Conservation (phyloP, 2,113 vertebrate species). For the Perca fluviatilis region DNA sequence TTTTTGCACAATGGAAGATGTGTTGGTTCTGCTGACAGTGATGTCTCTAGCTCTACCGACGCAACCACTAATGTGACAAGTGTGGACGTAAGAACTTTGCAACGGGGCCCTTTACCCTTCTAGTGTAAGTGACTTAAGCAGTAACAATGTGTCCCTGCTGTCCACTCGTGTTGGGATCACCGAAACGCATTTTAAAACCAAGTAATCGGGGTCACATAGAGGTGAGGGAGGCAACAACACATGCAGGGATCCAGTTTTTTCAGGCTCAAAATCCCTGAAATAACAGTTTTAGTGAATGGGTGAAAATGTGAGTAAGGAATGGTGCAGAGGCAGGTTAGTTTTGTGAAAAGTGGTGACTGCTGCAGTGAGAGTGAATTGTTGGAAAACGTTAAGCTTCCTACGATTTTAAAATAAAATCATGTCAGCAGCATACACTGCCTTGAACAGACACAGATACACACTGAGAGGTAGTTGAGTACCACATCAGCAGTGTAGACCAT, state of each 20-base stretch:
- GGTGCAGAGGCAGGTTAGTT: background rate
- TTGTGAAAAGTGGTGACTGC: background rate
- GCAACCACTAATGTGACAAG: too few species aligned
- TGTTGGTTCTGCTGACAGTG: too few species aligned
- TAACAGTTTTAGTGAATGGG: background rate
- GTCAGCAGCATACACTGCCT: slow-evolving; percentile 5
- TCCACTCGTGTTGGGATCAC: too few species aligned
- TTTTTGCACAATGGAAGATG: too few species aligned
- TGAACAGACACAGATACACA: slow-evolving; percentile 14
- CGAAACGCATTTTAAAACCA: too few species aligned
- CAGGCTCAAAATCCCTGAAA: background rate
- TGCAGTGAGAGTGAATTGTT: slow-evolving; percentile 9
- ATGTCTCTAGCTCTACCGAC: too few species aligned
- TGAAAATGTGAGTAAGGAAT: background rate
- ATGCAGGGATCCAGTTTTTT: slow-evolving; percentile 16
- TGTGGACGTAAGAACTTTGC: too few species aligned
- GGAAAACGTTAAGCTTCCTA: background rate
- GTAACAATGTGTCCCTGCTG: too few species aligned
- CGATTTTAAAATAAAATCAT: slow-evolving; percentile 32
- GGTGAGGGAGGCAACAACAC: background rate
- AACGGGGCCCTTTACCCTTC: too few species aligned
- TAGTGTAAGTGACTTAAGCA: too few species aligned
- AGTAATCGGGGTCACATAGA: background rate
- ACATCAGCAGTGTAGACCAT: background rate
- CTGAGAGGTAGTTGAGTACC: slow-evolving; percentile 4